These are phyloP conservation scores for Nerophis lumbriciformis DNA, from an alignment of 2,113 vertebrate genomes.

Conservation along the genomic window DNA sequence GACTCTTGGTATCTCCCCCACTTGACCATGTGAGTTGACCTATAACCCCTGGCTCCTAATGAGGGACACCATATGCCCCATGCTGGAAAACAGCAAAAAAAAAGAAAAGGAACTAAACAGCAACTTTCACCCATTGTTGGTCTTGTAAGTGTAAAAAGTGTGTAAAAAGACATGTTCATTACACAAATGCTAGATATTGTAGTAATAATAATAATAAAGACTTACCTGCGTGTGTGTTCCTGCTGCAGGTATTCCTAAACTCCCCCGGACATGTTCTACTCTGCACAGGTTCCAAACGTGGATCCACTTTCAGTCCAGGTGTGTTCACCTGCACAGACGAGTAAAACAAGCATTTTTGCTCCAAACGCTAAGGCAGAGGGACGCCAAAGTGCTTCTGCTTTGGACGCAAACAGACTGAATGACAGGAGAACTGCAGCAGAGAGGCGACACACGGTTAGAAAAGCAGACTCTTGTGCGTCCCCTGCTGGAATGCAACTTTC, in stretches of 20 bases:
- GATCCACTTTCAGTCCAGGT: slow-evolving; percentile 30
- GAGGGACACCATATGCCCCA: slow-evolving; percentile 14
- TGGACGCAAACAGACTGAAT: slow-evolving; percentile 25
- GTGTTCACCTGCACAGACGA: neutral
- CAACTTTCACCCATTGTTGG: too few species aligned
- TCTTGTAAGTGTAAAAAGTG: too few species aligned
- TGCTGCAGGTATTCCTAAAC: slow-evolving; percentile 14
- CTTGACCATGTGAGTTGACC: slow-evolving; percentile 57
- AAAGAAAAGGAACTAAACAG: too few species aligned
- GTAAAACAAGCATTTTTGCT: neutral
- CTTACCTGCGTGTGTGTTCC: slow-evolving; percentile 30
- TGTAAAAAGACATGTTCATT: too few species aligned
- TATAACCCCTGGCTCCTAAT: slow-evolving; percentile 36
- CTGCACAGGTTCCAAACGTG: slow-evolving; percentile 14
- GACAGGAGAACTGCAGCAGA: slow-evolving; percentile 20
- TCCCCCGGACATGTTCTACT: slow-evolving; percentile 19
- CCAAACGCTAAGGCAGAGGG: neutral
- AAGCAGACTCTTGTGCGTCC: slow-evolving; percentile 43
- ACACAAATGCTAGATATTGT: too few species aligned
- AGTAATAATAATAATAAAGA: neutral
- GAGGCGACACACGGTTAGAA: neutral
- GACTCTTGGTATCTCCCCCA: neutral
- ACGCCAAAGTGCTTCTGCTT: slow-evolving; percentile 10
- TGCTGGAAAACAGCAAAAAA: too few species aligned
- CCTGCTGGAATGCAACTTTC: slow-evolving; percentile 19